phyloP scores from a whole-genome alignment of 2,113 vertebrate genomes.

The Pluvianellus socialis region DNA sequence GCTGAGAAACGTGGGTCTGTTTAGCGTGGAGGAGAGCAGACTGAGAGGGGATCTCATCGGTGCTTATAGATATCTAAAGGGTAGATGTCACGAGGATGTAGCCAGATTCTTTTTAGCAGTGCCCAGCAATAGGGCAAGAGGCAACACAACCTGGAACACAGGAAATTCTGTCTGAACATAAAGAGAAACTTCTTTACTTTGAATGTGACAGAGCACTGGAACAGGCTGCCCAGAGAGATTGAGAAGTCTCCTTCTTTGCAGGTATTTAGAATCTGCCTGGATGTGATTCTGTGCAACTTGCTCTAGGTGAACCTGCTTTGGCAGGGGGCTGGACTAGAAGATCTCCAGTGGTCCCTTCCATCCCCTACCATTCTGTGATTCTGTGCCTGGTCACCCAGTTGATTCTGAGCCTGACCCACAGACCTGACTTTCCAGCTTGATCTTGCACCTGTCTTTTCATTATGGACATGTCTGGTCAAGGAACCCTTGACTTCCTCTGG shows the following conservation, averaged over 20 bases:
- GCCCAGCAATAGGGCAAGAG: neutral
- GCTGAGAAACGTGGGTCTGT: neutral
- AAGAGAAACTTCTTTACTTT: neutral
- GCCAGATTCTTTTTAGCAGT: neutral
- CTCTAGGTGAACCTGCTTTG: neutral
- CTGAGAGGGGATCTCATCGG: neutral
- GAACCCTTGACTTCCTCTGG: neutral
- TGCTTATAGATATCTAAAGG: neutral
- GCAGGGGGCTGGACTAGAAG: neutral
- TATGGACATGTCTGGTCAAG: neutral
- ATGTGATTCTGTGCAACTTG: neutral
- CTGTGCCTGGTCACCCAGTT: neutral
- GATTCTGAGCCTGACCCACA: neutral
- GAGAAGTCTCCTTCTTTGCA: neutral
- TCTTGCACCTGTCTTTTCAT: neutral
- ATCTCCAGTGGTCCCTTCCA: neutral
- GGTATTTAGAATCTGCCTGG: neutral
- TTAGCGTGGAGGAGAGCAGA: neutral
- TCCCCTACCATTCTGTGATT: neutral
- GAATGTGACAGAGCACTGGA: neutral
- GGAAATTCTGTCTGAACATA: neutral
- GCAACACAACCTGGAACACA: neutral
- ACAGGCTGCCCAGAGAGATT: neutral
- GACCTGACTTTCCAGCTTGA: neutral
- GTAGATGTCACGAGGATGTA: neutral